Evolutionary conservation across 2,888 invertebrate species (phyloP).

Genomic region (Dromius quadrimaculatus): DNA sequence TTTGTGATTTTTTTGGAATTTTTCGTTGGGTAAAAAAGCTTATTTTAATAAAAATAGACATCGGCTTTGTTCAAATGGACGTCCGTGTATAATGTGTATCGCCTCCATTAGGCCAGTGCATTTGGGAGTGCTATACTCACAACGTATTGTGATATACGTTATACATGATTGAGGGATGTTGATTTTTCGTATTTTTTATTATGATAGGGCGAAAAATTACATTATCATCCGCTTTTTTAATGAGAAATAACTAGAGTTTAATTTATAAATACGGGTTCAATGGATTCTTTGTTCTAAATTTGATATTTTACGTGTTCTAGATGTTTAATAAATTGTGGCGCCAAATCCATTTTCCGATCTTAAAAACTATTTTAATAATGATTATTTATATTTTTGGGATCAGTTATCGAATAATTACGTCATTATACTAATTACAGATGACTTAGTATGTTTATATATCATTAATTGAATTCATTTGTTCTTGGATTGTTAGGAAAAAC

Average conservation of each 20-base stretch:
- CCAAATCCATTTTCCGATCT: constrained; percentile 36
- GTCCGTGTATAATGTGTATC: constrained; percentile 64
- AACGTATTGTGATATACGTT: constrained; percentile 52
- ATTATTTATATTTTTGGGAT: constrained; percentile 26
- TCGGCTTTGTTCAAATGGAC: constrained; percentile 67
- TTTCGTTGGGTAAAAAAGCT: constrained; percentile 51
- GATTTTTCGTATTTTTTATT: constrained; percentile 26
- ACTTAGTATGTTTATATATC: constrained; percentile 1
- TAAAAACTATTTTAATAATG: constrained; percentile 30
- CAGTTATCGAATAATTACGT: constrained; percentile 28
- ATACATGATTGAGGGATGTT: constrained; percentile 21
- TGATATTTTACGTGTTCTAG: constrained; percentile 29
- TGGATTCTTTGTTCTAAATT: constrained; percentile 41
- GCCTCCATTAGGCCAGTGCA: constrained; percentile 68
- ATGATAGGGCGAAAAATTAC: constrained; percentile 17
- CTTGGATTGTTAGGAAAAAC: no score
- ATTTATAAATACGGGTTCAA: constrained; percentile 36
- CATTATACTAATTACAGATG: constrained; percentile 23
- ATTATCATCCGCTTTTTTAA: not conserved
- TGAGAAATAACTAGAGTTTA: constrained; percentile 43
- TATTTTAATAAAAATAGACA: constrained; percentile 48
- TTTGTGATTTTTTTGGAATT: constrained; percentile 61
- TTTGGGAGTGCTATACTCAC: constrained; percentile 58
- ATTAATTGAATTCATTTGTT: no score
- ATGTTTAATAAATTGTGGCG: constrained; percentile 35